These are phyloP conservation scores for Rhopalosiphum nymphaeae DNA, from an alignment of 2,888 invertebrate species.

Conservation along the genomic window DNA sequence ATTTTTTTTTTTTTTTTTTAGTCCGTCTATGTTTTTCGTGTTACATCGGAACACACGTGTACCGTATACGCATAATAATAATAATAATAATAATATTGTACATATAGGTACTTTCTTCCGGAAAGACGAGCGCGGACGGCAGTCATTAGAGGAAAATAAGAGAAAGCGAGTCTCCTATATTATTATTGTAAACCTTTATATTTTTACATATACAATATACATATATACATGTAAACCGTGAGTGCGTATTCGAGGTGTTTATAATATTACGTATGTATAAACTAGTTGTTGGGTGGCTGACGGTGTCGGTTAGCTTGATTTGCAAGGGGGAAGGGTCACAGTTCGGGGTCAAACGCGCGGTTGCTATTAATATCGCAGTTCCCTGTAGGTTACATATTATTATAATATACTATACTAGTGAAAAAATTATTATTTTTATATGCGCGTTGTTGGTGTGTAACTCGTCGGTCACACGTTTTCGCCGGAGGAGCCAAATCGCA, in stretches of 20 bases:
- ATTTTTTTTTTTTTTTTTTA: background rate
- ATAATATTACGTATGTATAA: background rate
- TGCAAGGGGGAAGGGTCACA: background rate
- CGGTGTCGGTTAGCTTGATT: background rate
- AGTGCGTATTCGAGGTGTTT: background rate
- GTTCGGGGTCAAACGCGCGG: slow-evolving; percentile 53
- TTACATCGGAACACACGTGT: slow-evolving; percentile 45
- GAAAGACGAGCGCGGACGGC: slow-evolving; percentile 54
- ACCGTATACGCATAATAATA: background rate
- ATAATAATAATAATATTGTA: background rate
- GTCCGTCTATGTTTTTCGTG: background rate
- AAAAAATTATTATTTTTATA: background rate
- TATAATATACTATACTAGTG: background rate
- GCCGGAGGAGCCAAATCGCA: slow-evolving; percentile 27
- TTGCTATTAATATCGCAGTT: slow-evolving; percentile 51
- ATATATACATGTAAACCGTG: background rate
- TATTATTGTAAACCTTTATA: slow-evolving; percentile 6
- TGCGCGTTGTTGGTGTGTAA: background rate
- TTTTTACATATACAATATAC: background rate
- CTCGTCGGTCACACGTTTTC: slow-evolving; percentile 48
- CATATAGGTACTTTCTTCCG: slow-evolving; percentile 55
- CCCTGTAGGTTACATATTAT: background rate
- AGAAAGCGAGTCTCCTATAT: slow-evolving; percentile 41
- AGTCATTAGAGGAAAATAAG: slow-evolving; percentile 59
- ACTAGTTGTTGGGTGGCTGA: background rate